These are phyloP conservation scores for Pelagia noctiluca DNA, from an alignment of 30 jellyfish, hydroid and myxozoan genomes.

Conservation along the genomic window DNA sequence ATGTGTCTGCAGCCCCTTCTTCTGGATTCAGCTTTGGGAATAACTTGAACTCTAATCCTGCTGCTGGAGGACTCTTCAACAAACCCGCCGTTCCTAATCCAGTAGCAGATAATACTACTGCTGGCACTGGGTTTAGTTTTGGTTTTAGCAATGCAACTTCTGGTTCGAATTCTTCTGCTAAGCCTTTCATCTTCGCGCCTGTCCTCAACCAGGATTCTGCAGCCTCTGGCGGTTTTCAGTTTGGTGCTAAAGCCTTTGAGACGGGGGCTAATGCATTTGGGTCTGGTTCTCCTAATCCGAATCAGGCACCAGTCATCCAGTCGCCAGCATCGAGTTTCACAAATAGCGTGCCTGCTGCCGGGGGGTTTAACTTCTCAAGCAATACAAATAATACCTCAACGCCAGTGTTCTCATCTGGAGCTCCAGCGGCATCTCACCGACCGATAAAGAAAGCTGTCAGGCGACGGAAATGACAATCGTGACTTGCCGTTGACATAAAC, in stretches of 20 bases:
- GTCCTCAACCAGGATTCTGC: background rate
- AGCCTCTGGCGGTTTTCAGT: constrained; percentile 3
- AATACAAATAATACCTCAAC: constrained; percentile 21
- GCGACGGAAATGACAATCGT: constrained; percentile 19
- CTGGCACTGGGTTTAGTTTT: constrained; percentile 31
- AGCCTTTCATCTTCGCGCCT: constrained; percentile 39
- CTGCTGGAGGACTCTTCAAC: background rate
- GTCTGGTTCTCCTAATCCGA: background rate
- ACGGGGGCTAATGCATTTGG: background rate
- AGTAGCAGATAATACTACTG: background rate
- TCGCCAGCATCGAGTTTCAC: constrained; percentile 38
- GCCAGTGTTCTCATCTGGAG: constrained; percentile 39
- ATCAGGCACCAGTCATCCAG: background rate
- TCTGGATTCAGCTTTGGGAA: background rate
- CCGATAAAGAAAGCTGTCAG: constrained; percentile 55
- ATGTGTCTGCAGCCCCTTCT: background rate
- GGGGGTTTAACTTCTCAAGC: constrained; percentile 35
- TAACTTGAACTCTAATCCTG: no score
- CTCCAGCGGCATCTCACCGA: constrained; percentile 48
- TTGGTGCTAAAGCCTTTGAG: background rate
- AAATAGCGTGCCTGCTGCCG: constrained; percentile 19
- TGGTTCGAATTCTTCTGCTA: constrained; percentile 14
- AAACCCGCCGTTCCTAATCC: constrained; percentile 20
- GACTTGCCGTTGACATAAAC: constrained; percentile 1
- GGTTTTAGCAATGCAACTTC: constrained; percentile 18